Conservation (phyloP, 2,113 vertebrate species). For the Coracopsis vasa region DNA sequence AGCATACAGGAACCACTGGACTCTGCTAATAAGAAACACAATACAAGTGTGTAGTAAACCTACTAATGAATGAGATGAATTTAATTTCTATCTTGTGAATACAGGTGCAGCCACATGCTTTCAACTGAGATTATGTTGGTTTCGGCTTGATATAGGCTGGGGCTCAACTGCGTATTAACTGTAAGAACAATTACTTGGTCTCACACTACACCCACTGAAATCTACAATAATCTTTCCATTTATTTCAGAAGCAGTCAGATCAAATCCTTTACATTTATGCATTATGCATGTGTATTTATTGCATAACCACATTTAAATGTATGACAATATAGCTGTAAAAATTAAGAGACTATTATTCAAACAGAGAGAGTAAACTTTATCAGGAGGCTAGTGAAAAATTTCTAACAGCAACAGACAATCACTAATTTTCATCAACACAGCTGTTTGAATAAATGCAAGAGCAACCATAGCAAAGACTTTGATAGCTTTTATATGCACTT, state of each 20-base stretch:
- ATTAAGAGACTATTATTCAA: not conserved
- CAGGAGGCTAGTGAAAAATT: not conserved
- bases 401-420: conserved; percentile 33
- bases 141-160: not conserved
- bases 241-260: not conserved
- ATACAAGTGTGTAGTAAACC: not conserved
- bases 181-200: not conserved
- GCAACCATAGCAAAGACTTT: conserved; percentile 23
- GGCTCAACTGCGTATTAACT: not conserved
- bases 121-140: not conserved
- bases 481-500: conserved; percentile 37
- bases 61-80: not conserved
- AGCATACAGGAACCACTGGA: not conserved
- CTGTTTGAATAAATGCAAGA: conserved; percentile 29
- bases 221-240: not conserved
- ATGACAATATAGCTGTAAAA: not conserved
- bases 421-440: conserved; percentile 26
- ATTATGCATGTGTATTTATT: not conserved
- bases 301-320: not conserved
- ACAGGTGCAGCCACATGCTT: not conserved
- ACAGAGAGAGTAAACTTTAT: not conserved
- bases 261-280: not conserved
- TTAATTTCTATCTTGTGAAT: not conserved
- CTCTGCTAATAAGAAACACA: not conserved
- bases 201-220: not conserved